Percentiles rank a stretch among this genome's conserved stretches.
Conservation (phyloP, 2,888 invertebrate species). For the Scaptomyza tumidula region DNA sequence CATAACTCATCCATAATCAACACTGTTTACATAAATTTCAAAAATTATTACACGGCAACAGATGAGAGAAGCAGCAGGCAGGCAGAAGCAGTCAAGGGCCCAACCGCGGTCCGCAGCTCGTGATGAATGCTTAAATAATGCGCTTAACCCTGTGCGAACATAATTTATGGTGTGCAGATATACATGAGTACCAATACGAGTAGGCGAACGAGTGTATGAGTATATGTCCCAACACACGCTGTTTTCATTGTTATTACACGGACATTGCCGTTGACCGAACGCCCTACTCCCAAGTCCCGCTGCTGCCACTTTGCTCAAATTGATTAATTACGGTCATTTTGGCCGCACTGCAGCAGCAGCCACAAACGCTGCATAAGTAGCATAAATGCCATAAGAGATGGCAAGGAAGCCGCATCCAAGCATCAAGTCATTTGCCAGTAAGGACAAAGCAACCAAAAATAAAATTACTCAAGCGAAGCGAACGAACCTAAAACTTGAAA, state of each 20-base stretch:
- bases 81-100: constrained; percentile 28
- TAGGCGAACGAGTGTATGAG: constrained; percentile 14
- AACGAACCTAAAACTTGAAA: constrained; percentile 34
- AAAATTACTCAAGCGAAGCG: constrained; percentile 75
- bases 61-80: constrained; percentile 32
- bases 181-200: constrained; percentile 60
- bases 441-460: constrained; percentile 76
- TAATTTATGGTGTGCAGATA: constrained; percentile 82
- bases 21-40: constrained; percentile 80
- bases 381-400: constrained; percentile 72
- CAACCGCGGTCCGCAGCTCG: constrained; percentile 50
- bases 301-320: constrained; percentile 75
- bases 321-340: constrained; percentile 80
- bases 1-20: constrained; percentile 80
- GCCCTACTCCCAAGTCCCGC: constrained; percentile 39
- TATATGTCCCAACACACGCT: constrained; percentile 60
- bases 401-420: constrained; percentile 55
- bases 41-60: constrained; percentile 74
- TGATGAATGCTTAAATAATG: constrained; percentile 81
- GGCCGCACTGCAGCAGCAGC: constrained; percentile 36
- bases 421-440: constrained; percentile 71
- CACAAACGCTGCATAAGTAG: constrained; percentile 67
- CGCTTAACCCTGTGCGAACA: constrained; percentile 82
- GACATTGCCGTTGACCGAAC: constrained; percentile 71
- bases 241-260: constrained; percentile 78